A percentile compares a stretch with the other conserved stretches of the same genome.
Evolutionary conservation across 2,797 vertebrate species (phyloP).

Genomic region (Sebastes kiyomatsui): DNA sequence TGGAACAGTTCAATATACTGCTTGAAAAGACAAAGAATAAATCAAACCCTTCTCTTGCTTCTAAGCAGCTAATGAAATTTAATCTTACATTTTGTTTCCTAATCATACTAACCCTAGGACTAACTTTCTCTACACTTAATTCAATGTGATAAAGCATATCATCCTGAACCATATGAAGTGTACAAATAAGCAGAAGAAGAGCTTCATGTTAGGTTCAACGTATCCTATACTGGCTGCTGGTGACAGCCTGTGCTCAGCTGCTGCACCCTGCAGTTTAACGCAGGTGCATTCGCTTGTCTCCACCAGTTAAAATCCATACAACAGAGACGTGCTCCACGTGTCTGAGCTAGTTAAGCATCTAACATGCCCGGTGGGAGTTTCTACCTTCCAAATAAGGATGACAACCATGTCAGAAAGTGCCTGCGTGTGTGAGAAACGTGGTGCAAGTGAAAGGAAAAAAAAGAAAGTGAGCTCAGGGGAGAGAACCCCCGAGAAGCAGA

Average conservation of each 20-base stretch:
- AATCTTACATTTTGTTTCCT: neutral
- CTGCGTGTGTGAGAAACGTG: slow-evolving; percentile 32
- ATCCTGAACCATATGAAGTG: neutral
- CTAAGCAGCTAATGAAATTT: neutral
- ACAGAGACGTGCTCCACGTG: slow-evolving; percentile 55
- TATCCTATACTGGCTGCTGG: slow-evolving; percentile 4
- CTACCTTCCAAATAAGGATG: slow-evolving; percentile 59
- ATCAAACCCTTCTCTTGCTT: too few relatives aligned
- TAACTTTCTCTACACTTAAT: neutral
- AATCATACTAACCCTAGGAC: neutral
- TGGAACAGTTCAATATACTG: too few relatives aligned
- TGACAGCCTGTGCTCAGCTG: slow-evolving; percentile 57
- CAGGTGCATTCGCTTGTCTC: slow-evolving; percentile 65
- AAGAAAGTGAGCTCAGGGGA: slow-evolving; percentile 45
- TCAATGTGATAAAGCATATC: neutral
- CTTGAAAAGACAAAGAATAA: too few relatives aligned
- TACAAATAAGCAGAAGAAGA: neutral
- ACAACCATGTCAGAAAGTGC: slow-evolving; percentile 52
- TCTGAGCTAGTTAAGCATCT: slow-evolving; percentile 65
- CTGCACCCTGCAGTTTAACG: slow-evolving; percentile 56
- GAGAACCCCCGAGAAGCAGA: slow-evolving; percentile 48
- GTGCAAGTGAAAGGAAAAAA: slow-evolving; percentile 1
- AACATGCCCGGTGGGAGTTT: slow-evolving; percentile 59
- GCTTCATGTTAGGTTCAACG: neutral
- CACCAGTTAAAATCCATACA: slow-evolving; percentile 58